Evolutionary conservation across 1,140 invertebrate species (phyloP).

Genomic region (Lepidurus arcticus): DNA sequence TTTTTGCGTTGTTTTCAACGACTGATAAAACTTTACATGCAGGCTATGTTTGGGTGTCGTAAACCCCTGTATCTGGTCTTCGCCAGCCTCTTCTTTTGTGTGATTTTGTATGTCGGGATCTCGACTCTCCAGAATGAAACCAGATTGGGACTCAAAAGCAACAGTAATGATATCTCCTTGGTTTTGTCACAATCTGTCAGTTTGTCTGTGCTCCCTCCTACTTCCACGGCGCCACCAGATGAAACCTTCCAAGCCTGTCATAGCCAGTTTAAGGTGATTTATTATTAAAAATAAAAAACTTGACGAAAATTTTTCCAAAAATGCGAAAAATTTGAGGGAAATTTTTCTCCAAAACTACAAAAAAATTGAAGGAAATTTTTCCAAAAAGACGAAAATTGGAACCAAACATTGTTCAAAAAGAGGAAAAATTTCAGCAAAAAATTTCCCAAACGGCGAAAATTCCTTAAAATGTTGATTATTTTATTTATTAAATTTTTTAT

Average conservation of each 20-base stretch:
- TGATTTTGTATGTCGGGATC: background rate
- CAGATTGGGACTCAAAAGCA: background rate
- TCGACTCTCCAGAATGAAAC: background rate
- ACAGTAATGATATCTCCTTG: constrained; percentile 6
- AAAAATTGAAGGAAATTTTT: no score
- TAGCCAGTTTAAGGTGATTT: background rate
- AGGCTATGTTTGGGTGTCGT: background rate
- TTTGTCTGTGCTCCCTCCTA: background rate
- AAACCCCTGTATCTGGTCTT: constrained; percentile 1
- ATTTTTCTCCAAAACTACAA: no score
- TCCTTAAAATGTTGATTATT: background rate
- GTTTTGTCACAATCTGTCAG: constrained; percentile 2
- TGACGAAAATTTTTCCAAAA: no score
- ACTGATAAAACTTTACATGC: background rate
- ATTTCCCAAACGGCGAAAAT: no score
- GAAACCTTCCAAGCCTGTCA: constrained; percentile 13
- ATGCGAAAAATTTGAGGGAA: no score
- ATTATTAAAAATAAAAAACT: background rate
- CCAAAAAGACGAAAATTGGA: no score
- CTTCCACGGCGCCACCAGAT: background rate
- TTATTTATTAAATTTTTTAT: background rate
- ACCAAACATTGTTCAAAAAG: no score
- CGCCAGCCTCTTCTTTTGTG: background rate
- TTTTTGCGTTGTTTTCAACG: background rate
- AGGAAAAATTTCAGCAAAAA: no score